Conservation (phyloP, 2,113 vertebrate species). For the Tetrao urogallus region DNA sequence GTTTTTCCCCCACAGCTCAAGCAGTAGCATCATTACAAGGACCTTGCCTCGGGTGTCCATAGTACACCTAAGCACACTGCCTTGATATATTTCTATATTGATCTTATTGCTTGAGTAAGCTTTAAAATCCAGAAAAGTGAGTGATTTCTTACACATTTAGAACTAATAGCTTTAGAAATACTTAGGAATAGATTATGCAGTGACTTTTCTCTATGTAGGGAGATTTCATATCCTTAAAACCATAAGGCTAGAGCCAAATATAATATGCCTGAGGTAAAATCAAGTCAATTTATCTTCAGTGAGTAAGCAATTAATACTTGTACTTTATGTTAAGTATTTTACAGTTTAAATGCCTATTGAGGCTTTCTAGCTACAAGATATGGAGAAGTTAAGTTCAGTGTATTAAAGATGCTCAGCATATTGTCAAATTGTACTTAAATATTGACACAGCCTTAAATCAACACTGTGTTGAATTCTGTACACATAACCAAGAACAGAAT, state of each 20-base stretch:
- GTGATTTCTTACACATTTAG: neutral
- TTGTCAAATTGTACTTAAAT: neutral
- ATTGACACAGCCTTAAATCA: neutral
- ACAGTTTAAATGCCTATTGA: neutral
- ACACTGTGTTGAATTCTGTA: neutral
- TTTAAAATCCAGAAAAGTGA: neutral
- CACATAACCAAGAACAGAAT: neutral
- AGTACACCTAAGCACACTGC: neutral
- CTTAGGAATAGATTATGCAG: neutral
- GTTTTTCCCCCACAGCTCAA: neutral
- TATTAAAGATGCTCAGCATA: neutral
- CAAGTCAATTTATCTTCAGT: neutral
- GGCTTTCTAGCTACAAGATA: neutral
- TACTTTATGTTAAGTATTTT: neutral
- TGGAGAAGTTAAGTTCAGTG: neutral
- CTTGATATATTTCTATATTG: neutral
- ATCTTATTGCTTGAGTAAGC: neutral
- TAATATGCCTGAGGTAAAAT: neutral
- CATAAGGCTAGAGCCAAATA: neutral
- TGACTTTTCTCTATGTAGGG: neutral
- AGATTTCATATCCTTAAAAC: neutral
- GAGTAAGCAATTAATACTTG: neutral
- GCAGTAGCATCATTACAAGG: neutral
- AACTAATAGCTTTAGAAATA: neutral
- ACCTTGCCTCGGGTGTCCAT: neutral